phyloP scores from a whole-genome alignment of 2,888 invertebrate genomes.

The Catocala fraxini region DNA sequence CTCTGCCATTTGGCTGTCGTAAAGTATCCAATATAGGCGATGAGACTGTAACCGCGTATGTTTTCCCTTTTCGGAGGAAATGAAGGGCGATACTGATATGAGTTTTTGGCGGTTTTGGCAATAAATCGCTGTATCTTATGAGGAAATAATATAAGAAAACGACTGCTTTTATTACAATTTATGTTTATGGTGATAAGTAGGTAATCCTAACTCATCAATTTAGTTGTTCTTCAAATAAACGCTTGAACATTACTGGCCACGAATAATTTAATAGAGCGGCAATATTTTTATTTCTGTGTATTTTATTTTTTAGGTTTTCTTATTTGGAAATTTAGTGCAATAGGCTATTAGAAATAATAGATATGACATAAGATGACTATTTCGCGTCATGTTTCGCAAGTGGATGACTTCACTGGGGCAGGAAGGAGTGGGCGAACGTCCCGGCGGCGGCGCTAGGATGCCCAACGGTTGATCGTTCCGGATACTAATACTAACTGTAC shows the following conservation, averaged over 20 bases:
- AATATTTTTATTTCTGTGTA: too few relatives aligned
- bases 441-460: conserved; percentile 41
- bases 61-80: conserved; percentile 10
- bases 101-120: conserved; percentile 1
- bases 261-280: too few relatives aligned
- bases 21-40: neutral
- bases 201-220: too few relatives aligned
- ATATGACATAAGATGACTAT: conserved; percentile 26
- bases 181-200: too few relatives aligned
- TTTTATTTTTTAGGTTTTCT: too few relatives aligned
- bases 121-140: neutral
- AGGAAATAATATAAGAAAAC: conserved; percentile 1
- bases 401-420: conserved; percentile 53
- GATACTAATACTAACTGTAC: conserved; percentile 28
- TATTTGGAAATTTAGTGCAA: neutral
- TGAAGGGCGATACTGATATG: conserved; percentile 1
- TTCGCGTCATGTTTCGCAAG: conserved; percentile 47
- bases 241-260: too few relatives aligned
- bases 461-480: conserved; percentile 34
- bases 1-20: neutral
- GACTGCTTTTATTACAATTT: too few relatives aligned
- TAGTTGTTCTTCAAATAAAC: too few relatives aligned
- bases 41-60: conserved; percentile 4
- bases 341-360: conserved; percentile 12
- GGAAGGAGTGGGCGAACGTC: conserved; percentile 56